Percentiles rank a stretch among this genome's conserved stretches.
These are phyloP conservation scores for Aramus guarauna DNA, from an alignment of 2,113 vertebrate genomes.

Conservation along the genomic window DNA sequence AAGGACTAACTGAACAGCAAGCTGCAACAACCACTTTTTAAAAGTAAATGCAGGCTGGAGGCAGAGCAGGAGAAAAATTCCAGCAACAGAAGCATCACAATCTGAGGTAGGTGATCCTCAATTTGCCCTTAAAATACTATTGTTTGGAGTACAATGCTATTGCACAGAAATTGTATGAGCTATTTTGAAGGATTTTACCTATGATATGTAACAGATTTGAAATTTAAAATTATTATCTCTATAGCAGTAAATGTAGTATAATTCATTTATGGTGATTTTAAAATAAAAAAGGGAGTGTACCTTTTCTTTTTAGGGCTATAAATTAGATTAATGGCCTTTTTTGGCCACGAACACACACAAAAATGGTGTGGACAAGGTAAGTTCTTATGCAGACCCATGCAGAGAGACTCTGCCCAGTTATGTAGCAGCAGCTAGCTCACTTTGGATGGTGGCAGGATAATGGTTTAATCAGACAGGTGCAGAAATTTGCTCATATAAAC, in stretches of 20 bases:
- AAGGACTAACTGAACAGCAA: neutral
- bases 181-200: neutral
- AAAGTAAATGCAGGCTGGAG: neutral
- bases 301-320: neutral
- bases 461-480: neutral
- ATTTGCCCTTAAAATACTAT: neutral
- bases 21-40: neutral
- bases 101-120: neutral
- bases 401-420: neutral
- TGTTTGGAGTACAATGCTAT: neutral
- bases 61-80: neutral
- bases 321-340: neutral
- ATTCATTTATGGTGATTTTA: neutral
- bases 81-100: neutral
- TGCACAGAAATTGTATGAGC: neutral
- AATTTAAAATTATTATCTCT: neutral
- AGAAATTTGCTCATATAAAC: neutral
- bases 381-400: neutral
- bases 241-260: neutral
- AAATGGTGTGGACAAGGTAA: accelerated
- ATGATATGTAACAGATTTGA: neutral
- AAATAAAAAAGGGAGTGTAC: neutral
- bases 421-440: accelerated
- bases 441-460: too few species aligned
- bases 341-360: neutral